Evolutionary conservation across 2,113 vertebrate species (phyloP), one percentile per base, ranked within the genome.

Genomic region (Nibea coibor): DNA sequence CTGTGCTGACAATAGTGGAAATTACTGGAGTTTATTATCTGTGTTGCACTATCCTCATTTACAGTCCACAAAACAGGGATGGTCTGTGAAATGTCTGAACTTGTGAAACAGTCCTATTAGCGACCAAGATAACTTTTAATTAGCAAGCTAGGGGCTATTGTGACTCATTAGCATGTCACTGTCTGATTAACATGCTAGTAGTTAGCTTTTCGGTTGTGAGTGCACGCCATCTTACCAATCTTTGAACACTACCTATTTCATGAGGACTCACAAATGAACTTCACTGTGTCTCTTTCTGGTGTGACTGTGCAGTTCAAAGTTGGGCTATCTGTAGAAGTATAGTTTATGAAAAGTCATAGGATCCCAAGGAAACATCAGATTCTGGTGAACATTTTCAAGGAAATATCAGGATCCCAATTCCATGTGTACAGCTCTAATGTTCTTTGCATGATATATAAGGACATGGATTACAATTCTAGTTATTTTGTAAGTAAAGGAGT

Each of bases 401-500:
- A 64, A 47, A 79, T 31, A 70, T 9, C 47, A 78, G 56, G 10
- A 17, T 31, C 43, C 10, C 15, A 53, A 9, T 14, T 35, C 11
- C 2, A 10, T 1, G 6, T 59, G 28, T 35, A 17, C 54, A 48
- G 43, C 15, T 28, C 51, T 15, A 24, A 66, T 31, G 22, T n/a
- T 53, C 62, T 61, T 51, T 54, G 48, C 4, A 61, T 8, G 56
- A 51, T 47, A 39, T 54, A 75, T 26, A 28, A 45, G 6, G 20
- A 22, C 6, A 22, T 26, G 1, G 50, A 57, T 50, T 48, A 57
- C 39, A 56, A 67, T 1, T 8, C 28, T 28, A 50, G n/a, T 64
- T 56, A 57, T 48, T 63, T 56, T 24, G 19, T 61, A 45, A 59
- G 56, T 74, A 64, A 70, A 56, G 19, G 15, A 5, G 15, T 70